phyloP scores from a whole-genome alignment of 1,140 invertebrate species.

The Whitmania pigra region DNA sequence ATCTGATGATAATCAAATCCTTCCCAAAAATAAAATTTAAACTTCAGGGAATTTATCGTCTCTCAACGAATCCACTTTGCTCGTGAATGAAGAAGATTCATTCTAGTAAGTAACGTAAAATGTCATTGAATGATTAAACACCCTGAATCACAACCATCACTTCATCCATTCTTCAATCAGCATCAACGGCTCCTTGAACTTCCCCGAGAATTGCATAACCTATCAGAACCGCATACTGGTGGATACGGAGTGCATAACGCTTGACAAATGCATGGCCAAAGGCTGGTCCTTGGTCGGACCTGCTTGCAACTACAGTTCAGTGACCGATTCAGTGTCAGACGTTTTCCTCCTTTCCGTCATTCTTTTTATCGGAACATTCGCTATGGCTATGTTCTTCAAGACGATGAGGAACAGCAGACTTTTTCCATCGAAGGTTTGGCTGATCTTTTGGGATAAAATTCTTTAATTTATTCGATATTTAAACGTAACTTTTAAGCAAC shows the following conservation, averaged over 20 bases:
- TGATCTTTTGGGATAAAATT: not conserved
- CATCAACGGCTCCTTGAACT: not conserved
- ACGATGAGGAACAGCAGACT: conserved; percentile 18
- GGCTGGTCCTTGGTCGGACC: conserved; percentile 23
- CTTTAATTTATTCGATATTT: too few relatives aligned
- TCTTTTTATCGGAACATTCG: conserved; percentile 39
- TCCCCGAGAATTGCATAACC: conserved; percentile 11
- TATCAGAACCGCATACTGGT: conserved; percentile 21
- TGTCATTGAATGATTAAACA: too few relatives aligned
- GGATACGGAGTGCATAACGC: conserved; percentile 30
- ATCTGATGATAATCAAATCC: too few relatives aligned
- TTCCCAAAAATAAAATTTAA: too few relatives aligned
- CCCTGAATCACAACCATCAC: not conserved
- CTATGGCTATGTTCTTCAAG: conserved; percentile 32
- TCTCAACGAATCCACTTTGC: too few relatives aligned
- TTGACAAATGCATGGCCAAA: conserved; percentile 17
- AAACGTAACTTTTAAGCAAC: too few relatives aligned
- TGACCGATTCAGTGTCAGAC: conserved; percentile 27
- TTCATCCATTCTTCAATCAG: not conserved
- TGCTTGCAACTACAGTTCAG: conserved; percentile 24
- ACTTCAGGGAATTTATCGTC: too few relatives aligned
- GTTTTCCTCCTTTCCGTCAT: conserved; percentile 40
- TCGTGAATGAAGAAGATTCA: too few relatives aligned
- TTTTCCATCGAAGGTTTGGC: conserved; percentile 22
- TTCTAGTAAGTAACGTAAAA: too few relatives aligned